Evolutionary conservation across 2,797 vertebrate species (phyloP).

Genomic region (Darevskia mixta): DNA sequence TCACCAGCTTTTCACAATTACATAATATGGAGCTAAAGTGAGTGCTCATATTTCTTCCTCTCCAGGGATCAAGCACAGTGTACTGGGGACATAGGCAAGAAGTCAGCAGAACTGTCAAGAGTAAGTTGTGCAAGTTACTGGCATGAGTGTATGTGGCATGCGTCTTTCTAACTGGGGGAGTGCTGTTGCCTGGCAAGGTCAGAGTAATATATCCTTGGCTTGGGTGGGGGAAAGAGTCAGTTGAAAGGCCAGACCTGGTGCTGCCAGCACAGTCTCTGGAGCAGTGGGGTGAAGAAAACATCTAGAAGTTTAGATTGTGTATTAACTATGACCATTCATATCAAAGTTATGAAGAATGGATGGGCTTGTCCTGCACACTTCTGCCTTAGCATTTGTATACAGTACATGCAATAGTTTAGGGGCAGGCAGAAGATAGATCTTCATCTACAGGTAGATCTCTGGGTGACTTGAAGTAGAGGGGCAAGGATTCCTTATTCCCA

Average conservation of each 20-base stretch:
- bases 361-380: neutral
- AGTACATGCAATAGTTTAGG: too few species aligned
- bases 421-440: too few species aligned
- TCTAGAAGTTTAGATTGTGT: slow-evolving; percentile 2
- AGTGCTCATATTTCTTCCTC: slow-evolving; percentile 37
- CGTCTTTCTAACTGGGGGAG: slow-evolving; percentile 30
- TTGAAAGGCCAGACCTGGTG: neutral
- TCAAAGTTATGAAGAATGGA: slow-evolving; percentile 18
- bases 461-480: neutral
- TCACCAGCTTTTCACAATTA: slow-evolving; percentile 33
- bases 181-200: slow-evolving; percentile 37
- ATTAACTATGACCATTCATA: neutral
- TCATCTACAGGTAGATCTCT: neutral
- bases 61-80: neutral
- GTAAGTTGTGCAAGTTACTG: slow-evolving; percentile 51
- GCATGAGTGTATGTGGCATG: accelerated
- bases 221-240: slow-evolving; percentile 23
- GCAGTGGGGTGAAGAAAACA: neutral
- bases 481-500: too few species aligned
- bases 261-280: slow-evolving; percentile 8
- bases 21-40: slow-evolving; percentile 49
- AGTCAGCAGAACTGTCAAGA: slow-evolving; percentile 30
- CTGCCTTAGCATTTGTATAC: neutral
- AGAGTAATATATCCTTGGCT: slow-evolving; percentile 13
- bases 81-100: slow-evolving; percentile 14